These are phyloP conservation scores for Drosophila bocki DNA, from an alignment of 1,140 invertebrate species.

Conservation along the genomic window DNA sequence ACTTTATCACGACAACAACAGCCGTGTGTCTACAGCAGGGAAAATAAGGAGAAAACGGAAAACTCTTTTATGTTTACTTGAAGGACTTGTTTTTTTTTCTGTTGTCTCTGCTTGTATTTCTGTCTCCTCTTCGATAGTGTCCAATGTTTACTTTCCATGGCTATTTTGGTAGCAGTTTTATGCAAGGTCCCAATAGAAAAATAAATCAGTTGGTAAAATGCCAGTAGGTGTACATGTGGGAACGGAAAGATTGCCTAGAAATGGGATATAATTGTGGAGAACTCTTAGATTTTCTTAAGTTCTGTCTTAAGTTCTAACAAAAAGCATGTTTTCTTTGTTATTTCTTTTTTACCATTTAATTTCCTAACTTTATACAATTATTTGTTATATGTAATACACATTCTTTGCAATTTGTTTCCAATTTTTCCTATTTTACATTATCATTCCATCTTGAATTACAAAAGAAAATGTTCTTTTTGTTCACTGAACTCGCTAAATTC, in stretches of 20 bases:
- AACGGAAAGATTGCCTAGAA: background rate
- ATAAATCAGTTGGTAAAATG: constrained; percentile 7
- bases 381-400: background rate
- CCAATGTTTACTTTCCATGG: constrained; percentile 38
- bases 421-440: background rate
- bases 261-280: background rate
- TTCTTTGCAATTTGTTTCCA: background rate
- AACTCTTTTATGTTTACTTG: constrained; percentile 41
- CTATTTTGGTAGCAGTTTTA: constrained; percentile 34
- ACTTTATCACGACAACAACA: constrained; percentile 35
- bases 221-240: background rate
- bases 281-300: background rate
- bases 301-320: too few species aligned
- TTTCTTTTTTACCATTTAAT: background rate
- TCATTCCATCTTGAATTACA: constrained; percentile 2
- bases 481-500: constrained; percentile 10
- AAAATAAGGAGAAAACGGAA: constrained; percentile 7
- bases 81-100: constrained; percentile 4
- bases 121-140: constrained; percentile 18
- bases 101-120: background rate
- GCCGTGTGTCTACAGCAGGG: background rate
- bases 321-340: too few species aligned
- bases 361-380: background rate
- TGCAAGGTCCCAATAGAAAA: background rate
- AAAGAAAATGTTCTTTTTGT: background rate